Conservation (phyloP, 2,797 vertebrate species). For the Apogon hyalosoma region DNA sequence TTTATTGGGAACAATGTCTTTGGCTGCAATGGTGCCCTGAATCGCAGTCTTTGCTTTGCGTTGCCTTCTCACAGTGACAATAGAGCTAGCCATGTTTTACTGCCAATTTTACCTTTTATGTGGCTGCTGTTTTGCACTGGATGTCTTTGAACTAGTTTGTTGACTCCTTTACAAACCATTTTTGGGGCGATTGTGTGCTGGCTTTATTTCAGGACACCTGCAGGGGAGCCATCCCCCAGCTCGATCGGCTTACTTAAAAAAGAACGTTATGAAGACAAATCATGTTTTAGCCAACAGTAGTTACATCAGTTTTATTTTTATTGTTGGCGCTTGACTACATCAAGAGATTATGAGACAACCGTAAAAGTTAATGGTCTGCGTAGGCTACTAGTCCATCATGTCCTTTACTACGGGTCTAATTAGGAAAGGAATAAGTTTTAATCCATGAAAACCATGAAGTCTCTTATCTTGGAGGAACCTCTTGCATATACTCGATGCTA, state of each 20-base stretch:
- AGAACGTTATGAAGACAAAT: conserved; percentile 62
- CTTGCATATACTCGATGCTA: conserved; percentile 94
- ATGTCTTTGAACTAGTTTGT: conserved; percentile 76
- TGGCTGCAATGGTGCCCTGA: conserved; percentile 78
- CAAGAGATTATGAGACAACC: conserved; percentile 70
- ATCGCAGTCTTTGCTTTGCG: conserved; percentile 83
- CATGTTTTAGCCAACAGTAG: conserved; percentile 59
- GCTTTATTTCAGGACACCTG: conserved; percentile 62
- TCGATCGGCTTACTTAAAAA: conserved; percentile 26
- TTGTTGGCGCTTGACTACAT: conserved; percentile 58
- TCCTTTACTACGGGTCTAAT: conserved; percentile 89
- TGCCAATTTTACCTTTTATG: conserved; percentile 84
- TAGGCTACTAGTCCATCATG: conserved; percentile 88
- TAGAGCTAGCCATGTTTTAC: conserved; percentile 87
- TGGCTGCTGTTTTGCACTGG: conserved; percentile 88
- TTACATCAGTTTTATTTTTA: conserved; percentile 53
- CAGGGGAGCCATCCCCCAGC: conserved; percentile 41
- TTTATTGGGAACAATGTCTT: conserved; percentile 83
- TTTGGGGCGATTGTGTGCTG: conserved; percentile 41
- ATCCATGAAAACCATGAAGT: conserved; percentile 89
- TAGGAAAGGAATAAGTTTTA: conserved; percentile 88
- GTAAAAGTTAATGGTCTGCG: conserved; percentile 86
- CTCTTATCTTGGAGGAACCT: conserved; percentile 88
- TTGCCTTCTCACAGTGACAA: conserved; percentile 88
- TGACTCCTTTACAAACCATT: conserved; percentile 59